A percentile compares a stretch with the other conserved stretches of the same genome.
phyloP scores from a whole-genome alignment of 30 jellyfish, hydroid and myxozoan species.

The Turritopsis rubra region DNA sequence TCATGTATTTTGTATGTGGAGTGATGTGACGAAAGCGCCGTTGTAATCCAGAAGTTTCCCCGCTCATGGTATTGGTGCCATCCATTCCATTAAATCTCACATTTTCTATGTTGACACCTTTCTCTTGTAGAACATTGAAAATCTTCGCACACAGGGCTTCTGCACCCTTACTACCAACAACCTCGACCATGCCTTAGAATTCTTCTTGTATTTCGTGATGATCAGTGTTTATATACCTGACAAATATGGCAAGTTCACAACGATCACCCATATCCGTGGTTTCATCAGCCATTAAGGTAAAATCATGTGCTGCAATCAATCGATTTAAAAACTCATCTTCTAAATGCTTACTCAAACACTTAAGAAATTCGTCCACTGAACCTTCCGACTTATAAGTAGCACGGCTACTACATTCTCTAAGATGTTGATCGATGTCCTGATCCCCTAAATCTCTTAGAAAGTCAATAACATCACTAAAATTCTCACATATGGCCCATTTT shows the following conservation, averaged over 20 bases:
- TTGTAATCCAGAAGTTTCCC: slow-evolving; percentile 24
- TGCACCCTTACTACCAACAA: slow-evolving; percentile 14
- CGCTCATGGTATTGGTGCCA: slow-evolving; percentile 23
- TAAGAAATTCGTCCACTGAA: slow-evolving; percentile 5
- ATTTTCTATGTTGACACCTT: neutral
- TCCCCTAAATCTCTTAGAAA: slow-evolving; percentile 15
- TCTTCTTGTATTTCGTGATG: neutral
- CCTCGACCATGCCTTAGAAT: slow-evolving; percentile 4
- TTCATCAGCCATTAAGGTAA: slow-evolving; percentile 8
- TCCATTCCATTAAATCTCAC: slow-evolving; percentile 26
- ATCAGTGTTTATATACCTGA: neutral
- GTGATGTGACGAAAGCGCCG: slow-evolving; percentile 17
- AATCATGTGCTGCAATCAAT: slow-evolving; percentile 3
- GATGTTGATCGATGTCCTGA: slow-evolving; percentile 4
- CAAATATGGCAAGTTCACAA: neutral
- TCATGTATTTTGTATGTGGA: slow-evolving; percentile 20
- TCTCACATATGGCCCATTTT: slow-evolving; percentile 15
- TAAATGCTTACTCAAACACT: slow-evolving; percentile 1
- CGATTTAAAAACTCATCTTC: neutral
- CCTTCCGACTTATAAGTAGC: neutral
- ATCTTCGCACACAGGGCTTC: slow-evolving; percentile 1
- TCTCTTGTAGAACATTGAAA: neutral
- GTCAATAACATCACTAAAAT: slow-evolving; percentile 9
- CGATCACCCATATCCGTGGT: slow-evolving; percentile 20
- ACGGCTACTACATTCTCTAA: neutral